Percentiles rank a stretch among this genome's conserved stretches.
Conservation (phyloP, 2,888 invertebrate genomes). For the Heteromyza rotundicornis region DNA sequence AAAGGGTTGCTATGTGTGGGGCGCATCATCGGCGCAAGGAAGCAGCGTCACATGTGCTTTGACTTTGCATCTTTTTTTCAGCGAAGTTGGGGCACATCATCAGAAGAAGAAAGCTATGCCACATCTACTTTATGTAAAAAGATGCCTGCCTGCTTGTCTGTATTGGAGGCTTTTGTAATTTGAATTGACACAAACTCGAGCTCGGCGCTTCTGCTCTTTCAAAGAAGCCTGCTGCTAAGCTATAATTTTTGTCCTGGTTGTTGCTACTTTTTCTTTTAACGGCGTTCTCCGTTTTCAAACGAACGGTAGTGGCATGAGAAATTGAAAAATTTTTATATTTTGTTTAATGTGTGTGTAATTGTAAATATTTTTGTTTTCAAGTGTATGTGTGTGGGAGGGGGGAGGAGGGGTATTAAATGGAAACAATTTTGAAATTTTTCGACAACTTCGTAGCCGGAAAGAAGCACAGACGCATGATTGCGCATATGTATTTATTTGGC, state of each 20-base stretch:
- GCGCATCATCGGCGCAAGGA: constrained; percentile 1
- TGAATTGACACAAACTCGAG: constrained; percentile 31
- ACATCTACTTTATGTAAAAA: neutral
- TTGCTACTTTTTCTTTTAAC: neutral
- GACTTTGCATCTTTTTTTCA: neutral
- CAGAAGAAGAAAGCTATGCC: neutral
- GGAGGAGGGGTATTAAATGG: neutral
- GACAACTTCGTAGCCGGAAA: constrained; percentile 24
- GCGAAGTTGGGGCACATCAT: neutral
- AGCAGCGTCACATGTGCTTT: constrained; percentile 4
- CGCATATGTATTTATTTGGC: no score
- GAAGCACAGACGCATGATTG: no score
- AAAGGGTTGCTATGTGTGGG: neutral
- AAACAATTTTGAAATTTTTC: constrained; percentile 6
- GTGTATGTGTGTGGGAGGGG: neutral
- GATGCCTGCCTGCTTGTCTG: neutral
- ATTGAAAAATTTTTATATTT: constrained; percentile 32
- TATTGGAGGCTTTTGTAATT: constrained; percentile 28
- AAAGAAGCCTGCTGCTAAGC: neutral
- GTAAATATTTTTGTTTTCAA: constrained; percentile 39
- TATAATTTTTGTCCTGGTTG: neutral
- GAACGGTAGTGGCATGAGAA: constrained; percentile 23
- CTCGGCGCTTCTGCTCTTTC: neutral
- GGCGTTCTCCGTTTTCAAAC: neutral
- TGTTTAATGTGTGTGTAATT: constrained; percentile 56